phyloP scores from a whole-genome alignment of 2,888 invertebrate species.

The Apodemia hepburni region DNA sequence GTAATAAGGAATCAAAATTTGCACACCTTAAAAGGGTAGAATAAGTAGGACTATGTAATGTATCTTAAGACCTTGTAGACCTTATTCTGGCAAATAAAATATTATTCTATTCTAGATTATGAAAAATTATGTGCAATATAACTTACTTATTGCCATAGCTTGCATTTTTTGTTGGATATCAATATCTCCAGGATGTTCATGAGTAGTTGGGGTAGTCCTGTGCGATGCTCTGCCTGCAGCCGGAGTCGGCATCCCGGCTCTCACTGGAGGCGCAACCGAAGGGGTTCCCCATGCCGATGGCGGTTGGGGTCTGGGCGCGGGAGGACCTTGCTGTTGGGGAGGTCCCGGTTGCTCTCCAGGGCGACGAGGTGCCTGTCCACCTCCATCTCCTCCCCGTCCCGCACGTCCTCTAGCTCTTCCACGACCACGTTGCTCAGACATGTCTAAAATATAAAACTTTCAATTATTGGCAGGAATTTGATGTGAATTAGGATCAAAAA shows the following conservation, averaged over 20 bases:
- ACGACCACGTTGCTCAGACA: constrained; percentile 54
- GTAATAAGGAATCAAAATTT: too few species aligned
- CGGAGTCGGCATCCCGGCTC: constrained; percentile 54
- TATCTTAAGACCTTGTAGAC: too few species aligned
- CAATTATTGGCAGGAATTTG: too few species aligned
- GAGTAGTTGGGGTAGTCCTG: constrained; percentile 48
- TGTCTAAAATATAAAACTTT: constrained; percentile 27
- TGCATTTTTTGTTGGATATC: constrained; percentile 62
- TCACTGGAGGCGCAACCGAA: constrained; percentile 48
- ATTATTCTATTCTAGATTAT: too few species aligned
- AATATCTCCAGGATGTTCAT: constrained; percentile 64
- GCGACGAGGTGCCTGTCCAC: constrained; percentile 38
- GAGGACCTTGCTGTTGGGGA: constrained; percentile 34
- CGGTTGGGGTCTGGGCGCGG: constrained; percentile 56
- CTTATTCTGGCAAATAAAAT: too few species aligned
- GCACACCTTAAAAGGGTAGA: too few species aligned
- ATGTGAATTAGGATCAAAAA: too few species aligned
- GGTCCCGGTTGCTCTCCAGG: constrained; percentile 36
- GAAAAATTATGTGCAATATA: background rate
- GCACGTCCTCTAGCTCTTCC: constrained; percentile 53
- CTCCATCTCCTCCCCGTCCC: constrained; percentile 45
- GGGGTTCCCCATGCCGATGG: constrained; percentile 66
- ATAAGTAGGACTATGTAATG: too few species aligned
- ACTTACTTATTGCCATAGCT: constrained; percentile 45
- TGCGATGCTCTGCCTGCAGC: constrained; percentile 58